Evolutionary conservation across 2,797 vertebrate genomes (phyloP), one percentile per base, ranked within the genome.

Genomic region (Acipenser oxyrinchus): DNA sequence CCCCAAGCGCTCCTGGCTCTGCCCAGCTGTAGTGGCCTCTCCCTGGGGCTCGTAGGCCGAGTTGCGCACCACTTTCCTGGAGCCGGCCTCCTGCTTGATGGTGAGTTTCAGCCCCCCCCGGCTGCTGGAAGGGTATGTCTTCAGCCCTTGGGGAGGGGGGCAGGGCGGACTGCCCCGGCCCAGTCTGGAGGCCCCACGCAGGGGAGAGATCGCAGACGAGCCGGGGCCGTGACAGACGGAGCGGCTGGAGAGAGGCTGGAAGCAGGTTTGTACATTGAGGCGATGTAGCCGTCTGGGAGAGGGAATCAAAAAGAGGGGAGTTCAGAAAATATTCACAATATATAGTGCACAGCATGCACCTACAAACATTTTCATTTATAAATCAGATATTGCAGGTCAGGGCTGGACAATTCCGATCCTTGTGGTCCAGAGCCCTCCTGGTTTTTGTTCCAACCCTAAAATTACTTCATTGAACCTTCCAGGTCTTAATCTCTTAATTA

Each of bases 61-160:
- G 78, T 90, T 88, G 77, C 83, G 89, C 10, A 90, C 79, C 70
- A 91, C 88, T 74, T 88, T 90, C 7, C 87, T 83, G 37, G 86
- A 89, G 63, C 90, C 88, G 0, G 87, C 89, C 77, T 91, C 88
- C 4, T 92, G 90, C 76, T 90, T 91, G 81, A 92, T 91, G 77
- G 89, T 91, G 76, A 91, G 88, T 63, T 87, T 79, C 63, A 91
- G 85, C 0, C 80, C 84, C 12, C 90, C 89, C 3, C 85, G 82
- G 66, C 84, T 86, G 70, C 89, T 90, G 75, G 90, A 91, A 55
- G 85, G 23, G 23, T 37, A 37, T 37, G 23, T 37, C 23, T 2
- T 37, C 23, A 37, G 23, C 23, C 23, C 23, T 37, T 2, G 23
- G 4, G 23, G 23, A 2, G 23, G 23, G 23, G 23, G 4, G 52